Base-by-base conservation (phyloP, 2,797 vertebrate species). In the Anguilla pacifica region DNA sequence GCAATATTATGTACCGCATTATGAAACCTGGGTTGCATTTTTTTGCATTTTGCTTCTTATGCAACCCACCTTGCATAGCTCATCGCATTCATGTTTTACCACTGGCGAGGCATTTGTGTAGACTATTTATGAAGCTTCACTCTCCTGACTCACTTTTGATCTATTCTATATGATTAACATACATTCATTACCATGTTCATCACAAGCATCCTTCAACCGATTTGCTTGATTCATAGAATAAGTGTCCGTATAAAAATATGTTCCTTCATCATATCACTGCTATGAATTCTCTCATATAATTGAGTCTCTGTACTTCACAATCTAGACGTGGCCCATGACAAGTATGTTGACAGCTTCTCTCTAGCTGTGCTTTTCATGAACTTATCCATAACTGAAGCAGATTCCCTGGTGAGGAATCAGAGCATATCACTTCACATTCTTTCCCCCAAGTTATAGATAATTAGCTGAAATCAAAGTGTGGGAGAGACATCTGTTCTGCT, bases 391-490 rank as follows among this genome's bases (percentile, higher is more conserved):
- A 25, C 46, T 82, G 43, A 82, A 51, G 46, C 79, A 51, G 46
- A n/a, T 46, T 51, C 79, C 46, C 46, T 46, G 17, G 43, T 6
- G 2, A 79, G 17, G 74, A 79, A 79, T 79, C 35, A 79, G 74
- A 79, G 39, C 74, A 79, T 39, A 79, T 79, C 35, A 19, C 46
- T 49, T 51, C 79, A 49, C 22, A n/a, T 82, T 82, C 79, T 82
- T 51, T 82, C 79, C 43, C 43, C 46, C 46, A 49, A 84, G 83
- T 59, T 84, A 28, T 17, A 84, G 83, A 57, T 59, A 59, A 57
- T 84, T 84, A 84, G 83, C 49, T 19, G 83, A 84, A 53, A 59
- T 84, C 83, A 84, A 57, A 84, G 83, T 28, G 51, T 28, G 55
- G 51, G 46, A 59, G 51, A 84, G 83, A 55, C 83, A 84, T 84